Percentiles rank a stretch among this genome's conserved stretches.
Evolutionary conservation across 1,140 invertebrate species (phyloP).

Genomic region (Drosophila pachea): DNA sequence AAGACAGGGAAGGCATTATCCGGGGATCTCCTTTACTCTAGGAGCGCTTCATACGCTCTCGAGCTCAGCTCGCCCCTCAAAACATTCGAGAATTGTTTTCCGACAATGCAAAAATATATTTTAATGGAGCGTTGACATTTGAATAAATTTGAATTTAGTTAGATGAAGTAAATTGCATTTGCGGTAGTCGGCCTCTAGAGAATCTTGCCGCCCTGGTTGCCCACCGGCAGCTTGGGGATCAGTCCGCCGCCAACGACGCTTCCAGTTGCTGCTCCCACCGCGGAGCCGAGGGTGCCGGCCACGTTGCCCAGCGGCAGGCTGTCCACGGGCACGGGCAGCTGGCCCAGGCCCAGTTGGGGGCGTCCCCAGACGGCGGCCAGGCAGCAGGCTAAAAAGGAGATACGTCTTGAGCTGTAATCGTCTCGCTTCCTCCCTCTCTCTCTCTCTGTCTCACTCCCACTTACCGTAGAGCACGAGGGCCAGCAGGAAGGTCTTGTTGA

Average conservation of each 20-base stretch:
- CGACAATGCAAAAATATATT: constrained; percentile 1
- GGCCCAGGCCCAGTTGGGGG: neutral
- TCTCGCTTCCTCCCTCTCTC: no score
- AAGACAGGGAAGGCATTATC: no score
- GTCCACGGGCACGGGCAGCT: neutral
- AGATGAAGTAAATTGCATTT: neutral
- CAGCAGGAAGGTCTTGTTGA: constrained; percentile 49
- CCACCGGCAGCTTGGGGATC: neutral
- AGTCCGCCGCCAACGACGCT: neutral
- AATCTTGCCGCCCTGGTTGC: neutral
- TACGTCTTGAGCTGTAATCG: no score
- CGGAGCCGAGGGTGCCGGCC: neutral
- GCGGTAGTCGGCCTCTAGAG: neutral
- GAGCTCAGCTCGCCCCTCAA: no score
- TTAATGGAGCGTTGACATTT: neutral
- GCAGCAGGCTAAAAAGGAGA: constrained; percentile 13
- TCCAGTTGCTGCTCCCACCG: neutral
- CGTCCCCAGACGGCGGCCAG: constrained; percentile 11
- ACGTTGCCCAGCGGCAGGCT: neutral
- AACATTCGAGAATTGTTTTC: no score
- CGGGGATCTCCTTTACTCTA: no score
- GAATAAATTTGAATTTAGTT: neutral
- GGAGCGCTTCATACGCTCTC: no score
- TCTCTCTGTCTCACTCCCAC: constrained; percentile 2
- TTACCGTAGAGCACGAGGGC: constrained; percentile 57